Percentiles rank a stretch among this genome's conserved stretches.
These are phyloP conservation scores for Lophura nycthemera DNA, from an alignment of 2,113 vertebrate species.

Conservation along the genomic window DNA sequence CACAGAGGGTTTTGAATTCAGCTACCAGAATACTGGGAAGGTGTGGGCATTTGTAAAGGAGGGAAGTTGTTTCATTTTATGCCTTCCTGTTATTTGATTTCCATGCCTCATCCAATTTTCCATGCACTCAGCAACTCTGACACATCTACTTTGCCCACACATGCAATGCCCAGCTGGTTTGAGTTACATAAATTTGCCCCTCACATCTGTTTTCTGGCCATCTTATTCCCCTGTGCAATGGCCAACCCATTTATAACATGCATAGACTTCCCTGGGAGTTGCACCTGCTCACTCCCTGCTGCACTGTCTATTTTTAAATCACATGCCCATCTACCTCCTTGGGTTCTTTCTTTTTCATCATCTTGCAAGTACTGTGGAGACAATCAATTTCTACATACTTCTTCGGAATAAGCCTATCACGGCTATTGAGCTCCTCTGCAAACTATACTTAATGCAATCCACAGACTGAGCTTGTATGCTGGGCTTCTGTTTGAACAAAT, in stretches of 20 bases:
- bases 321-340: not conserved
- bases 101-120: not conserved
- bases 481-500: not conserved
- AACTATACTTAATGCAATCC: not conserved
- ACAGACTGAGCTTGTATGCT: not conserved
- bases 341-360: not conserved
- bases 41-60: not conserved
- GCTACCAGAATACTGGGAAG: not conserved
- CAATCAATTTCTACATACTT: not conserved
- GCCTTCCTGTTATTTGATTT: not conserved
- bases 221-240: not conserved
- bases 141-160: not conserved
- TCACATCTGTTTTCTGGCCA: not conserved
- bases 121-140: not conserved
- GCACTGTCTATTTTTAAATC: not conserved
- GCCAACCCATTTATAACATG: not conserved
- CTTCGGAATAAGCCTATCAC: not conserved
- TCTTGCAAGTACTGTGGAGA: not conserved
- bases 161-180: not conserved
- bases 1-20: not conserved
- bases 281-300: not conserved
- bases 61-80: not conserved
- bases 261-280: not conserved
- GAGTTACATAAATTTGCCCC: not conserved
- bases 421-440: not conserved